Evolutionary conservation across 2,797 vertebrate genomes (phyloP), one percentile per base, ranked within the genome.

Genomic region (Bovichtus variegatus): DNA sequence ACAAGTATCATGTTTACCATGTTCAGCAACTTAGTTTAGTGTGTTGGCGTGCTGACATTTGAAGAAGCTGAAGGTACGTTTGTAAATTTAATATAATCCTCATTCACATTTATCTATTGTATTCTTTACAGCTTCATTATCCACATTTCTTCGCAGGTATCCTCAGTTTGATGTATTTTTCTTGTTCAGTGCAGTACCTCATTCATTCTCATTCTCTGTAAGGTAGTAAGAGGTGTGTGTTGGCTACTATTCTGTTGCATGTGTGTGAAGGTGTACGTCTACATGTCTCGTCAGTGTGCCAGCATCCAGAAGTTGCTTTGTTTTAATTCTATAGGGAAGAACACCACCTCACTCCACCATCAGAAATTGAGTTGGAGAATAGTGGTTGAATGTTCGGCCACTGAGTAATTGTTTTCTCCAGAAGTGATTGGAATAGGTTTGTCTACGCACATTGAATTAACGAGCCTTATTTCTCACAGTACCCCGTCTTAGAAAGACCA

Each of bases 371-470:
- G 40, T 81, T 41, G 3, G 51, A 68, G 36, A 78, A 63, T 15
- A 19, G 46, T 38, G 67, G 71, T 80, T 16, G 58, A 74, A 50
- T 59, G 49, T 80, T 65, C 0, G 38, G 57, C 68, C 69, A 15
- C 38, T 5, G 36, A 50, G 75, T 83, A 77, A 85, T 86, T 80
- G 54, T 78, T 88, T 86, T 86, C n/a, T 82, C 53, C 51, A 51
- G 38, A 74, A 73, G 59, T 77, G 64, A 78, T 67, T 54, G 55
- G 71, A 84, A 76, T 85, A 71, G 8, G 6, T 80, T 59, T 54
- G 27, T 60, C 47, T 1, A 3, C 3, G 7, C 70, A 64, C 59
- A 34, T 84, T 74, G 74, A 81, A 74, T 89, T 40, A 84, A 76
- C 61, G 34, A 61, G 23, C 50, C 27, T 9, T 60, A 44, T 60